phyloP scores from a whole-genome alignment of 37 sponge, comb jelly and placozoan species.

The Amphimedon queenslandica region DNA sequence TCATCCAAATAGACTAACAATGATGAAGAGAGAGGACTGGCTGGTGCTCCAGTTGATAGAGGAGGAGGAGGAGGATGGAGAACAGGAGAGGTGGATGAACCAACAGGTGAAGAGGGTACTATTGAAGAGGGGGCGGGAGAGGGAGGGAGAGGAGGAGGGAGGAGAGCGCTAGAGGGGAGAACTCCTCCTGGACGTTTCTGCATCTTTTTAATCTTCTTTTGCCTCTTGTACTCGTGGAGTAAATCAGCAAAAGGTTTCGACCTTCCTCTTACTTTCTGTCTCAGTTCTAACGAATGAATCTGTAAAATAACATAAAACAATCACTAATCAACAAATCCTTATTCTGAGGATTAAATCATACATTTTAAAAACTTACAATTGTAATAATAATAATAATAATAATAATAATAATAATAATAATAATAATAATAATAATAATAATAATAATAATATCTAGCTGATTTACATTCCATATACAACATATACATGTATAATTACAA shows the following conservation, averaged over 20 bases:
- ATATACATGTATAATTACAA: too few species aligned
- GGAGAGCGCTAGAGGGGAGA: neutral
- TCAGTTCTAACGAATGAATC: constrained; percentile 37
- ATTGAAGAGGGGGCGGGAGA: neutral
- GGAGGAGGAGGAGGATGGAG: neutral
- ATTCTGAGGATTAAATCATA: too few species aligned
- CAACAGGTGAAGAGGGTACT: too few species aligned
- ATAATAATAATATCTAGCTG: too few species aligned
- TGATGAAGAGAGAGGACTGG: neutral
- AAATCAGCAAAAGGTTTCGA: constrained; percentile 48
- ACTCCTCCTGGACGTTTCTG: neutral
- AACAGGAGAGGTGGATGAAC: neutral
- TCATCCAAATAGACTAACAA: neutral
- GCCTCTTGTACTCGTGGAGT: constrained; percentile 37
- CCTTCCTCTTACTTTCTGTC: constrained; percentile 39
- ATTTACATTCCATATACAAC: too few species aligned
- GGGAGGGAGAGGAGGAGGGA: neutral
- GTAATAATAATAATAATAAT: too few species aligned
- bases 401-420: too few species aligned
- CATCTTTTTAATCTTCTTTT: constrained; percentile 31
- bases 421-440: too few species aligned
- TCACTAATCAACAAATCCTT: too few species aligned
- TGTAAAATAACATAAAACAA: constrained; percentile 9
- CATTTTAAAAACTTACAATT: too few species aligned
- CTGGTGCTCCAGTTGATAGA: neutral